Evolutionary conservation across 2,888 invertebrate species (phyloP).

Genomic region (Meghimatium bilineatum): DNA sequence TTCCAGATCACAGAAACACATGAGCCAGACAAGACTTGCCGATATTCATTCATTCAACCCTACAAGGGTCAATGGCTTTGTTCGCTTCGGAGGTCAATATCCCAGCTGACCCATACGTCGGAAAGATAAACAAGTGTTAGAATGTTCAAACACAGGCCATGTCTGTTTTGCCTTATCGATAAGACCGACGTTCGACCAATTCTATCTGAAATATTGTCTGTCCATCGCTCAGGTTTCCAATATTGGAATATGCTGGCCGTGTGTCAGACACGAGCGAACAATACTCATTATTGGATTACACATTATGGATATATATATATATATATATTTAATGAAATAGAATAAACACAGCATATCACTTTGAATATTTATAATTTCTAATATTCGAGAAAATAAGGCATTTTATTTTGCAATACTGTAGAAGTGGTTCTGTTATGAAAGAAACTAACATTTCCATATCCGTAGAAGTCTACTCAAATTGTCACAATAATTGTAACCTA

Average conservation of each 20-base stretch:
- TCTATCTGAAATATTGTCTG: neutral
- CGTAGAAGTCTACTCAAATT: no score
- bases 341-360: no score
- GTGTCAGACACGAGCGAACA: no score
- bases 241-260: neutral
- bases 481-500: no score
- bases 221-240: neutral
- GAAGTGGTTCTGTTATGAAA: no score
- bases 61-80: neutral
- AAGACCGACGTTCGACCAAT: neutral
- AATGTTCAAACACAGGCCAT: conserved; percentile 7
- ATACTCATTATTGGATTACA: no score
- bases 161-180: neutral
- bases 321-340: no score
- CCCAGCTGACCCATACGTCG: neutral
- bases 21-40: neutral
- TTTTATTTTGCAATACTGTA: no score
- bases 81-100: conserved; percentile 10
- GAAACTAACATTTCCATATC: no score
- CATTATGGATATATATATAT: no score
- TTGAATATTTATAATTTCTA: no score
- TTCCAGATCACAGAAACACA: neutral
- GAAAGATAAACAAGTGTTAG: conserved; percentile 17
- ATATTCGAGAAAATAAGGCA: no score
- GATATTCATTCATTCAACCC: neutral